phyloP scores from a whole-genome alignment of 2,888 invertebrate genomes.

The Tryphoninae sp. region DNA sequence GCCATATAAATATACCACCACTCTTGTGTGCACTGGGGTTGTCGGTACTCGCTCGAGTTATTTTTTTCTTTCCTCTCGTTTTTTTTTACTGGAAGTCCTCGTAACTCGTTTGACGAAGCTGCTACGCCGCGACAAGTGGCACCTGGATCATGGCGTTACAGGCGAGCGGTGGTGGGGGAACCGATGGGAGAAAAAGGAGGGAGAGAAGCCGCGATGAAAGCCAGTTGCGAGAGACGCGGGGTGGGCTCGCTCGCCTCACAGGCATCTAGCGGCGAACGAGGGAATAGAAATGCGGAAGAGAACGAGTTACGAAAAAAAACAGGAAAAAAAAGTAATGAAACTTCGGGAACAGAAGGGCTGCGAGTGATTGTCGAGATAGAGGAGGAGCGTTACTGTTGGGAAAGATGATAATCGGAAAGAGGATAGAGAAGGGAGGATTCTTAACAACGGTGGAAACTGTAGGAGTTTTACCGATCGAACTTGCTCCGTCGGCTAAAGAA shows the following conservation, averaged over 20 bases:
- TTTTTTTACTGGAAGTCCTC: constrained; percentile 32
- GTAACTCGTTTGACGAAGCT: constrained; percentile 53
- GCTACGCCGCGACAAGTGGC: constrained; percentile 59
- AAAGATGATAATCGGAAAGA: not conserved
- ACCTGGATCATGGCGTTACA: constrained; percentile 40
- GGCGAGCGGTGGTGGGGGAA: not conserved
- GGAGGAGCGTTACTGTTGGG: not conserved
- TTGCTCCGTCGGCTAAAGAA: constrained; percentile 19
- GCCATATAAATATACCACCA: not conserved
- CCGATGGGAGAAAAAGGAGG: not conserved
- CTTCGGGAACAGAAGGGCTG: not conserved
- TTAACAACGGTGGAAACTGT: not conserved
- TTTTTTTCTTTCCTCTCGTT: not conserved
- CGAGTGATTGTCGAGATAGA: constrained; percentile 3
- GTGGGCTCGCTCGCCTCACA: not conserved
- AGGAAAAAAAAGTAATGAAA: constrained; percentile 3
- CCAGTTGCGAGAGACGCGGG: not conserved
- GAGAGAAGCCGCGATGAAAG: not conserved
- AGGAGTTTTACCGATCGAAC: constrained; percentile 28
- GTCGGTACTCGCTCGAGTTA: not conserved
- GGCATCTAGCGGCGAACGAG: not conserved
- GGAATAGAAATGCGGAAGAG: constrained; percentile 34
- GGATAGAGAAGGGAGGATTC: not conserved
- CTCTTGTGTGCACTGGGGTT: not conserved
- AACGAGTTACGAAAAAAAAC: not conserved